Conservation (phyloP, 2,888 invertebrate genomes). For the Pinctada fucata region DNA sequence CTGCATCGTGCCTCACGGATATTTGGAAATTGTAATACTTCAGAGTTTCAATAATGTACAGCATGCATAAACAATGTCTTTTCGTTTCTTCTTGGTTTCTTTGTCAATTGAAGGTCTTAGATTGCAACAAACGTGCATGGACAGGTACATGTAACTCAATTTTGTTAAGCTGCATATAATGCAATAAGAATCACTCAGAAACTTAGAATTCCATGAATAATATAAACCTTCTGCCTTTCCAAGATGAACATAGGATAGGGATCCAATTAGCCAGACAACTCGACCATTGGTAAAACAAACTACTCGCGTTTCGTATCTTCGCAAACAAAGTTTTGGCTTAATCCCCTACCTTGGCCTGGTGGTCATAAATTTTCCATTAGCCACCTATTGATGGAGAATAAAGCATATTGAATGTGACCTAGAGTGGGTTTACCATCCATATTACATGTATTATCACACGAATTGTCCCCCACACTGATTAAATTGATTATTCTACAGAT, state of each 20-base stretch:
- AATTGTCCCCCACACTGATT: neutral
- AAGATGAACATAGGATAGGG: neutral
- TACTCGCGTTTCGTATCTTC: neutral
- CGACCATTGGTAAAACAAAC: neutral
- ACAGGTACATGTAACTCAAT: too few relatives aligned
- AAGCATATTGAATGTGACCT: neutral
- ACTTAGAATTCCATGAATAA: neutral
- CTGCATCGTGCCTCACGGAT: too few relatives aligned
- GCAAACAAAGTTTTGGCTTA: neutral
- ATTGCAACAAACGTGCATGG: too few relatives aligned
- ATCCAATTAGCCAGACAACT: neutral
- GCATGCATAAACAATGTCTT: too few relatives aligned
- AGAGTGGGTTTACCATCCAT: neutral
- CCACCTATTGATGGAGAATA: neutral
- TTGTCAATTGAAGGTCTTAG: too few relatives aligned
- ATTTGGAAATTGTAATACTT: too few relatives aligned
- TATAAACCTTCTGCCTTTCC: neutral
- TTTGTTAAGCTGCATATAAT: too few relatives aligned
- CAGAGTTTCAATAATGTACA: too few relatives aligned
- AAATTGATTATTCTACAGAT: neutral
- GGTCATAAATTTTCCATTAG: neutral
- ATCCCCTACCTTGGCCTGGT: neutral
- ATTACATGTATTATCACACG: neutral
- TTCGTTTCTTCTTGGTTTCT: too few relatives aligned
- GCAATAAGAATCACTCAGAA: too few relatives aligned